Conservation (phyloP, 2,888 invertebrate species). For the Gonocerus acuteangulatus region DNA sequence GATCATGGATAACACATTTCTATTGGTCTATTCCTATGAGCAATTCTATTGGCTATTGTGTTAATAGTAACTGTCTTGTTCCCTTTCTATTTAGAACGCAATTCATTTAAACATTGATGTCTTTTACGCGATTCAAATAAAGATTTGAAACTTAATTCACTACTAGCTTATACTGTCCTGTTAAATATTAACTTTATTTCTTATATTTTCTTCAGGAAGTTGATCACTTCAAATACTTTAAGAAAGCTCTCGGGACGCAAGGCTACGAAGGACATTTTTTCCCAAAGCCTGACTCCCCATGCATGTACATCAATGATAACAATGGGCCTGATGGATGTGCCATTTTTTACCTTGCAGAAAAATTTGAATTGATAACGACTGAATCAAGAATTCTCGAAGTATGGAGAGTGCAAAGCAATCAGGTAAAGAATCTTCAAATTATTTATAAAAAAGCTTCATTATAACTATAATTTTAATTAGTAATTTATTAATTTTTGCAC, state of each 20-base stretch:
- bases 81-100: no score
- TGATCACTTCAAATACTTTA: slow-evolving; percentile 63
- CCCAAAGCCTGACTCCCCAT: slow-evolving; percentile 71
- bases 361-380: slow-evolving; percentile 53
- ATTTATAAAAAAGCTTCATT: no score
- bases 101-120: no score
- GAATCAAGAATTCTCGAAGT: slow-evolving; percentile 58
- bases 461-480: no score
- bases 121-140: no score
- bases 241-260: slow-evolving; percentile 53
- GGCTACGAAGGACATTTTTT: slow-evolving; percentile 63
- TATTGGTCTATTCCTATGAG: no score
- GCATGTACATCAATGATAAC: slow-evolving; percentile 60
- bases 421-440: slow-evolving; percentile 47
- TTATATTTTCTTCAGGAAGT: slow-evolving; percentile 67
- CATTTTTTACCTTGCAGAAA: slow-evolving; percentile 58
- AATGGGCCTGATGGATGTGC: slow-evolving; percentile 75
- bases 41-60: no score
- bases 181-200: no score
- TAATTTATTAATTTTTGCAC: not conserved
- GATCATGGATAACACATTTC: no score
- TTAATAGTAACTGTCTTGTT: no score
- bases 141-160: no score
- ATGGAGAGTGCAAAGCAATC: slow-evolving; percentile 66
- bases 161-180: no score